A percentile compares a stretch with the other conserved stretches of the same genome.
Conservation (phyloP, 1,140 invertebrate species). For the Penaeus japonicus region DNA sequence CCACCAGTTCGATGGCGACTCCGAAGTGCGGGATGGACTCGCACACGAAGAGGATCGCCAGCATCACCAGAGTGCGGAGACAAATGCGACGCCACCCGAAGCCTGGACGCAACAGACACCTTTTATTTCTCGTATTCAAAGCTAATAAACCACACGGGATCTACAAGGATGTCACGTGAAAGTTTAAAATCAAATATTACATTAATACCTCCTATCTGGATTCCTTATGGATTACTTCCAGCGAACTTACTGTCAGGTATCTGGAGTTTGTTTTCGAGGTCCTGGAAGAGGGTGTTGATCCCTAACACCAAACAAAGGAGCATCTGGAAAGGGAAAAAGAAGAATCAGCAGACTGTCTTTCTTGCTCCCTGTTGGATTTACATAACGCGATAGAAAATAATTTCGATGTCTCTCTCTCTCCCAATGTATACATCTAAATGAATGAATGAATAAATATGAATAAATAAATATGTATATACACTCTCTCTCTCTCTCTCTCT, state of each 20-base stretch:
- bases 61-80: slow-evolving; percentile 9
- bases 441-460: no score
- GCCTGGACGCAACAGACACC: not conserved
- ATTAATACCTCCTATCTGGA: no score
- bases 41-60: slow-evolving; percentile 2
- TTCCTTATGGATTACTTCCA: not conserved
- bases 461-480: no score
- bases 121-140: not conserved
- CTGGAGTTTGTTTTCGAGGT: slow-evolving; percentile 32
- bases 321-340: slow-evolving; percentile 2
- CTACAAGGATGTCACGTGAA: no score
- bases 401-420: no score
- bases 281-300: slow-evolving; percentile 39
- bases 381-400: no score
- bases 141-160: no score
- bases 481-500: no score
- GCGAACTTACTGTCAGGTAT: slow-evolving; percentile 31
- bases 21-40: slow-evolving; percentile 44
- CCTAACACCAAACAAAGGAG: slow-evolving; percentile 38
- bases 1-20: slow-evolving; percentile 31
- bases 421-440: no score
- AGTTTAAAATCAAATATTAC: no score
- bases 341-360: not conserved
- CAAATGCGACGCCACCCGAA: slow-evolving; percentile 30
- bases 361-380: not conserved